Evolutionary conservation across 2,888 invertebrate species (phyloP).

Genomic region (Cataglyphis albicans): DNA sequence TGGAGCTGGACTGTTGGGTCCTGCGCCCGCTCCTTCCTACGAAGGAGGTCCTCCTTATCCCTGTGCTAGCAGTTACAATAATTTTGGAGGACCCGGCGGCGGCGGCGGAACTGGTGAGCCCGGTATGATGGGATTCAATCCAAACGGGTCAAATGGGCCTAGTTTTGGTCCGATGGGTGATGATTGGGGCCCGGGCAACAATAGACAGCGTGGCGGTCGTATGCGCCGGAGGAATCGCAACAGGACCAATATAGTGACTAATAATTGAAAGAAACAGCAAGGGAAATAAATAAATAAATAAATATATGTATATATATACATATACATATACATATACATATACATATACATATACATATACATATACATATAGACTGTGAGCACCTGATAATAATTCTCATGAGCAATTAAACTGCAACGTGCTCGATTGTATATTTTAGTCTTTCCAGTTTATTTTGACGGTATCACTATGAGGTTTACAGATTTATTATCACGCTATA

Average conservation of each 20-base stretch:
- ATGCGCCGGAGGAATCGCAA: conserved; percentile 80
- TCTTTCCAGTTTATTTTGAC: conserved; percentile 35
- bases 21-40: conserved; percentile 80
- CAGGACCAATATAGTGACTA: conserved; percentile 77
- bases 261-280: conserved; percentile 74
- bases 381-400: conserved; percentile 77
- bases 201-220: conserved; percentile 75
- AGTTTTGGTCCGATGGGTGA: conserved; percentile 44
- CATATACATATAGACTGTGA: conserved; percentile 54
- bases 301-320: too few species aligned
- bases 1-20: conserved; percentile 83
- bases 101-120: conserved; percentile 73
- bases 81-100: conserved; percentile 71
- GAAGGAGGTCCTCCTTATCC: conserved; percentile 71
- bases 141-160: conserved; percentile 70
- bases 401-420: not conserved
- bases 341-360: too few species aligned
- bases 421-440: not conserved
- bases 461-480: not conserved
- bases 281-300: conserved; percentile 72
- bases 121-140: conserved; percentile 78
- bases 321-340: too few species aligned
- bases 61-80: conserved; percentile 70
- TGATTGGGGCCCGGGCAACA: conserved; percentile 58
- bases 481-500: conserved; percentile 12